These are phyloP conservation scores for Ophion costatus DNA, from an alignment of 2,888 invertebrate species.

Conservation along the genomic window DNA sequence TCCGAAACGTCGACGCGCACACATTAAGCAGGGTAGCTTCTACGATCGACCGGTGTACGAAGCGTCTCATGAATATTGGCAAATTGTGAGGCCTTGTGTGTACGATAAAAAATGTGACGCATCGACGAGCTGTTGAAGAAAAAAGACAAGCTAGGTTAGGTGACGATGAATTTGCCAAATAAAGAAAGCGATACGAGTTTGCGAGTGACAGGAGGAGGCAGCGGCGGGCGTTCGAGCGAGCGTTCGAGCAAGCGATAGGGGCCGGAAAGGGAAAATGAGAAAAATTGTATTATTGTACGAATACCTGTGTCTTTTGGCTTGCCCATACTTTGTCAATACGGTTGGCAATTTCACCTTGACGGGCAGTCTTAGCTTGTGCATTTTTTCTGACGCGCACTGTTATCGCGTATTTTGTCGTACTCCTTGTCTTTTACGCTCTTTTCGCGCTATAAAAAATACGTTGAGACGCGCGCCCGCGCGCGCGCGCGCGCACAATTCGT, in stretches of 20 bases:
- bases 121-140: neutral
- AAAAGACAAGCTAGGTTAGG: neutral
- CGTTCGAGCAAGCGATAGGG: neutral
- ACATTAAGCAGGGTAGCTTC: neutral
- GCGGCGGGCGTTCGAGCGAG: too few species aligned
- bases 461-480: neutral
- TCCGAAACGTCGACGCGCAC: too few species aligned
- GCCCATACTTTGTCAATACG: constrained; percentile 80
- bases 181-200: neutral
- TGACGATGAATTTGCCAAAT: neutral
- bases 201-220: neutral
- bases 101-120: neutral
- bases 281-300: constrained; percentile 57
- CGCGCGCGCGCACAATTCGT: neutral
- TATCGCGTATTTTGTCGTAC: neutral
- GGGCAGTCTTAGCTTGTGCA: constrained; percentile 81
- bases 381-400: constrained; percentile 73
- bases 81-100: neutral
- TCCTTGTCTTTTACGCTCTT: constrained; percentile 1
- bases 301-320: constrained; percentile 75
- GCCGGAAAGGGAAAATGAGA: neutral
- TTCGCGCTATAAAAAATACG: neutral
- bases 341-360: constrained; percentile 82
- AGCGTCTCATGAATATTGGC: neutral
- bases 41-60: neutral